Evolutionary conservation across 2,797 vertebrate species (phyloP).

Genomic region (Odontamblyopus lacepedii): DNA sequence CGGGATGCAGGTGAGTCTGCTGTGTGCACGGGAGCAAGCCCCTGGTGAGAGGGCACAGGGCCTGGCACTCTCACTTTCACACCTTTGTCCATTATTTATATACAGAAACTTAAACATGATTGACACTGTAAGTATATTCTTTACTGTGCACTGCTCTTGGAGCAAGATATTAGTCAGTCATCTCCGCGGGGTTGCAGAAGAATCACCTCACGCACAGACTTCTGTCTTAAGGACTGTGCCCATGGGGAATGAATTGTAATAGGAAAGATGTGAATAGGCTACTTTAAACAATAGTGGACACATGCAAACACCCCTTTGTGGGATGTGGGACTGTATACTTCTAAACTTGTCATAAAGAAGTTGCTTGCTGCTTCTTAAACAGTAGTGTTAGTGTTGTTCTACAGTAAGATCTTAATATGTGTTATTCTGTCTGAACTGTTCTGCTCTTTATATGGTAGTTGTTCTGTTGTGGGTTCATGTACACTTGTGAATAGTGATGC

Average conservation of each 20-base stretch:
- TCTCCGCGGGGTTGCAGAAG: neutral
- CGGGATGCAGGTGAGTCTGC: conserved; percentile 90
- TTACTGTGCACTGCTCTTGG: neutral
- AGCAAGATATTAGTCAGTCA: neutral
- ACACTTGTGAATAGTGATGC: neutral
- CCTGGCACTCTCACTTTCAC: neutral
- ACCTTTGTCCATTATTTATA: too few relatives aligned
- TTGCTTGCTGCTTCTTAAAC: neutral
- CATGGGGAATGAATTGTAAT: conserved; percentile 38
- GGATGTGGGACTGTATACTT: conserved; percentile 7
- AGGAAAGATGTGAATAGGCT: conserved; percentile 28
- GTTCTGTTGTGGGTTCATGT: neutral
- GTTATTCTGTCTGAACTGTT: neutral
- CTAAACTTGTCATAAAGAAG: neutral
- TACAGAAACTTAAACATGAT: too few relatives aligned
- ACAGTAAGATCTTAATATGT: neutral
- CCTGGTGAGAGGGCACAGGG: conserved; percentile 22
- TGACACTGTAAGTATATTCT: too few relatives aligned
- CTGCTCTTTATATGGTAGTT: neutral
- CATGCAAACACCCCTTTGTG: conserved; percentile 1
- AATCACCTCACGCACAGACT: neutral
- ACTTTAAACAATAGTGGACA: conserved; percentile 17
- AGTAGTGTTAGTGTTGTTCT: neutral
- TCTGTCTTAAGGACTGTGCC: conserved; percentile 41
- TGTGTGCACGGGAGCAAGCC: conserved; percentile 27